phyloP scores from a whole-genome alignment of 2,797 vertebrate species.

The Phalanger gymnotis region DNA sequence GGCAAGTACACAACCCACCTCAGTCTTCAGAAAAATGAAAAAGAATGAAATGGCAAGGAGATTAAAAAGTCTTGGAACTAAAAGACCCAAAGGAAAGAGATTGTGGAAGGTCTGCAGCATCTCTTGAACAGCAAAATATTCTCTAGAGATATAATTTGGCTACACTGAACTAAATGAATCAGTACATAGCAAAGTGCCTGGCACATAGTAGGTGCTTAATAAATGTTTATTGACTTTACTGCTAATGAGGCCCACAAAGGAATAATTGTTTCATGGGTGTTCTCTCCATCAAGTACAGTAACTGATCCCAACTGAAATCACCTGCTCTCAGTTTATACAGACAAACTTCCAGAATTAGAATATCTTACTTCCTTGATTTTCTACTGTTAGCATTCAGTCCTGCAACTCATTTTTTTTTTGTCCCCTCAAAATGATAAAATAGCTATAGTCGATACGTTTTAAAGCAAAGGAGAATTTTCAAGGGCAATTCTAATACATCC shows the following conservation, averaged over 20 bases:
- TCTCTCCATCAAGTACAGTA: neutral
- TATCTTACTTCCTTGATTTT: neutral
- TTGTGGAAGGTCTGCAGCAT: neutral
- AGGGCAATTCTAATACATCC: neutral
- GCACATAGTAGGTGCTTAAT: neutral
- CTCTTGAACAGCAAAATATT: neutral
- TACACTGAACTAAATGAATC: neutral
- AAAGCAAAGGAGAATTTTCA: neutral
- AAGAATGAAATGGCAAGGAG: neutral
- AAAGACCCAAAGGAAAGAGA: neutral
- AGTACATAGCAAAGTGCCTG: neutral
- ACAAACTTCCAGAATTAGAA: neutral
- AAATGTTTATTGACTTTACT: neutral
- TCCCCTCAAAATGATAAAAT: neutral
- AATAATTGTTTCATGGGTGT: neutral
- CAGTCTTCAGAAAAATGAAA: neutral
- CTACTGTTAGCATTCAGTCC: neutral
- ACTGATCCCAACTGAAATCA: neutral
- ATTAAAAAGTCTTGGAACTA: neutral
- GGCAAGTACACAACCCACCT: neutral
- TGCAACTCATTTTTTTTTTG: neutral
- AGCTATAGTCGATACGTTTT: neutral
- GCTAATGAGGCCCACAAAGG: neutral
- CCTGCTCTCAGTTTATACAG: neutral
- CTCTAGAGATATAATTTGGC: neutral